Evolutionary conservation across 2,888 invertebrate species (phyloP).

Genomic region (Orchestes rusci): DNA sequence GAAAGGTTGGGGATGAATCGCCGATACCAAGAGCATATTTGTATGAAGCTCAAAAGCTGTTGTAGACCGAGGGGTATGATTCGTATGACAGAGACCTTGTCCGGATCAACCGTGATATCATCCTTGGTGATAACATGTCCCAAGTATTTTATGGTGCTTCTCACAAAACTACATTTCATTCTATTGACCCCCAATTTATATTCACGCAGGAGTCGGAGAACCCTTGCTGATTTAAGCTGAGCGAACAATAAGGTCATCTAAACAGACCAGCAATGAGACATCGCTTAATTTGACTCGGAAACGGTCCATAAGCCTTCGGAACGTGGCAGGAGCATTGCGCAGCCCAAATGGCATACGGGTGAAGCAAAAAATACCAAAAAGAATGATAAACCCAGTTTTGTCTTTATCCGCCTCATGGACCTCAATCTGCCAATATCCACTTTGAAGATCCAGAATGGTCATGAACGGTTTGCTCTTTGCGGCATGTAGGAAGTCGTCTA

Average conservation of each 20-base stretch:
- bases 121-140: background rate
- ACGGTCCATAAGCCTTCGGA: too few relatives aligned
- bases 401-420: conserved; percentile 1
- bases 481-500: conserved; percentile 1
- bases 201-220: background rate
- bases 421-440: background rate
- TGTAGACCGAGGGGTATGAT: too few relatives aligned
- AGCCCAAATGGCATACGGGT: conserved; percentile 6
- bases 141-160: background rate
- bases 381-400: conserved; percentile 4
- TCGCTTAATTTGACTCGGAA: background rate
- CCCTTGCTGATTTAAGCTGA: background rate
- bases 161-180: background rate
- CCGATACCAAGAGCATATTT: conserved; percentile 26
- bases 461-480: conserved; percentile 1
- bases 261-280: background rate
- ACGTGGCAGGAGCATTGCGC: too few relatives aligned
- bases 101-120: too few relatives aligned
- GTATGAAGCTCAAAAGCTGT: conserved; percentile 24
- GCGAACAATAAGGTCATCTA: background rate
- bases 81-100: too few relatives aligned
- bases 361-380: background rate
- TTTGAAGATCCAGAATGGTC: conserved; percentile 1
- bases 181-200: background rate
- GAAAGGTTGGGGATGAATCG: conserved; percentile 25